Evolutionary conservation across 2,797 vertebrate species (phyloP), one percentile per base, ranked within the genome.

Genomic region (Acanthiza pusilla): DNA sequence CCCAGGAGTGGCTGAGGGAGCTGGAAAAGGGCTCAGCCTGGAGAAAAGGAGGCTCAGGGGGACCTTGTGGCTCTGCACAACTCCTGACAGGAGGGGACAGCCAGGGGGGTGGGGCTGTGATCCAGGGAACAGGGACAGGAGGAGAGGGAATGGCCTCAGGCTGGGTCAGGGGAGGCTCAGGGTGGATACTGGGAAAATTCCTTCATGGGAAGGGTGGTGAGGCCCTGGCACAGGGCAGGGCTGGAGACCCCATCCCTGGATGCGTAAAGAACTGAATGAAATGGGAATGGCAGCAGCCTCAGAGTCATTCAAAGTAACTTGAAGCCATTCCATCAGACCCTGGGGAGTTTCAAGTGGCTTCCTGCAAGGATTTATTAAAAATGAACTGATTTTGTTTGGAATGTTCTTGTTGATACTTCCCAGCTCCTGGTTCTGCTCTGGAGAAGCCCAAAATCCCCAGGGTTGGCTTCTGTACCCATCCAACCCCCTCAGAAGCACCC

Each of bases 121-220:
- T 70, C 7, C 73, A 62, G 48, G 65, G 55, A 55, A 70, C 73
- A 77, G 50, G 74, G 57, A 86, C 84, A 70, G 73, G 83, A 77
- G 40, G 11, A 77, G 63, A 47, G 48, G 63, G 48, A 48, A 62
- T 3, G 3, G 48, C 50, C 57, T 42, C 42, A 18, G 10, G 57
- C 17, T 71, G 74, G 4, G 47, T 16, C 20, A 38, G 43, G 50
- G 30, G 0, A 78, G 58, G 32, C 0, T 0, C 14, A 36, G 66
- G 32, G 0, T 4, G 66, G 43, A 38, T 1, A 0, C 5, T 13
- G 13, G 16, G 43, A 2, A 4, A 0, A 57, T 72, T 43, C 2
- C 43, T 51, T 0, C 13, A 2, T 42, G 27, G 45, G 7, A 3
- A 38, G 23, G 13, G 7, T 23, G 9, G 1, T 14, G 0, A 42